Conservation (phyloP, 2,113 vertebrate genomes). For the Tychaedon coryphoeus region DNA sequence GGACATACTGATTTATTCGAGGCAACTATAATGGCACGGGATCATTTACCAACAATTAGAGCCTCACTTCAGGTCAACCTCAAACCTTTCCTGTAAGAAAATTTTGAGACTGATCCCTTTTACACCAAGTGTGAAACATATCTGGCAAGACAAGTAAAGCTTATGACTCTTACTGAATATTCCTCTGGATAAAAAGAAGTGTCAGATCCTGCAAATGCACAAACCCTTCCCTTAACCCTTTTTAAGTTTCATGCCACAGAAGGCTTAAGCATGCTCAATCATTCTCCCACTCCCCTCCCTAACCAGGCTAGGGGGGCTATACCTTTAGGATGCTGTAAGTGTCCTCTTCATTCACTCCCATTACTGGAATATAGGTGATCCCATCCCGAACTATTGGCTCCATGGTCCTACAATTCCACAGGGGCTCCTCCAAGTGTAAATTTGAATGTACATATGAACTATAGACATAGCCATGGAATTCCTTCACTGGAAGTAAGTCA, state of each 20-base stretch:
- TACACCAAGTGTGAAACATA: background rate
- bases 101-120: background rate
- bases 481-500: conserved; percentile 57
- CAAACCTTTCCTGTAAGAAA: background rate
- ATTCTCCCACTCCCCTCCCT: background rate
- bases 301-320: background rate
- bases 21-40: background rate
- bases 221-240: background rate
- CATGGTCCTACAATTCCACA: background rate
- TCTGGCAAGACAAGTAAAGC: background rate
- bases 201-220: background rate
- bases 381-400: conserved; percentile 34
- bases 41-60: background rate
- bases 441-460: rapidly evolving
- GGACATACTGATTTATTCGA: background rate
- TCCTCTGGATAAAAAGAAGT: background rate
- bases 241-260: background rate
- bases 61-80: background rate
- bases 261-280: background rate
- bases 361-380: conserved; percentile 45
- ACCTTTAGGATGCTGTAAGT: conserved; percentile 60
- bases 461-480: background rate
- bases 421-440: background rate
- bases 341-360: background rate
- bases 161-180: background rate